These are phyloP conservation scores for Drosophila hydei DNA, from an alignment of 1,140 invertebrate genomes.

Conservation along the genomic window DNA sequence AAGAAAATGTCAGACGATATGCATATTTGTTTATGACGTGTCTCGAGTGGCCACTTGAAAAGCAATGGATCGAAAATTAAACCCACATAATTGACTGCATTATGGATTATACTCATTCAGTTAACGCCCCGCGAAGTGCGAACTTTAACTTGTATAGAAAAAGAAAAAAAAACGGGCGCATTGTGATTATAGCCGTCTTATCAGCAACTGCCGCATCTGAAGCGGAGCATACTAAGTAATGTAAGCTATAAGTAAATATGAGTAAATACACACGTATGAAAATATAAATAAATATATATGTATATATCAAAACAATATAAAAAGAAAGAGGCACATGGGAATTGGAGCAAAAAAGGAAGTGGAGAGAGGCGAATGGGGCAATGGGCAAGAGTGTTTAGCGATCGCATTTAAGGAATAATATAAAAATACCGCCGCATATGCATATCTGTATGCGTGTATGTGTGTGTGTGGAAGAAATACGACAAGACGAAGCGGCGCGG, in stretches of 20 bases:
- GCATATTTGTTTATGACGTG: background rate
- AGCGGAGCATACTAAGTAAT: slow-evolving; percentile 1
- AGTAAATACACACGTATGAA: background rate
- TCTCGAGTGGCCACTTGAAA: slow-evolving; percentile 1
- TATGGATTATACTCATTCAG: background rate
- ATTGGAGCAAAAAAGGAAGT: too few species aligned
- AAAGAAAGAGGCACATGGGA: background rate
- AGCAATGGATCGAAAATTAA: too few species aligned
- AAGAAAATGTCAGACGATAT: background rate
- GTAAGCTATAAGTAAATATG: slow-evolving; percentile 7
- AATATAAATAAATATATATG: slow-evolving; percentile 1
- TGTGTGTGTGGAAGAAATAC: slow-evolving; percentile 51
- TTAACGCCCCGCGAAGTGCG: background rate
- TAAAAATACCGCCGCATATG: slow-evolving; percentile 47
- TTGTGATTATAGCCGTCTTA: slow-evolving; percentile 11
- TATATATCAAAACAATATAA: background rate
- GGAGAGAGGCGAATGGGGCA: background rate
- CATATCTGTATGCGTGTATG: slow-evolving; percentile 5
- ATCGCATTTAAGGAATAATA: slow-evolving; percentile 31
- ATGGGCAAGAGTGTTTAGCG: slow-evolving; percentile 1
- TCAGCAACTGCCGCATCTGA: slow-evolving; percentile 5
- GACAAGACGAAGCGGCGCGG: slow-evolving; percentile 19
- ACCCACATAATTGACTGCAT: too few species aligned
- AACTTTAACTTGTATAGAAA: background rate
- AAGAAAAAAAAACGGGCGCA: background rate